Evolutionary conservation across 2,888 invertebrate species (phyloP).

Genomic region (Diloba caeruleocephala): DNA sequence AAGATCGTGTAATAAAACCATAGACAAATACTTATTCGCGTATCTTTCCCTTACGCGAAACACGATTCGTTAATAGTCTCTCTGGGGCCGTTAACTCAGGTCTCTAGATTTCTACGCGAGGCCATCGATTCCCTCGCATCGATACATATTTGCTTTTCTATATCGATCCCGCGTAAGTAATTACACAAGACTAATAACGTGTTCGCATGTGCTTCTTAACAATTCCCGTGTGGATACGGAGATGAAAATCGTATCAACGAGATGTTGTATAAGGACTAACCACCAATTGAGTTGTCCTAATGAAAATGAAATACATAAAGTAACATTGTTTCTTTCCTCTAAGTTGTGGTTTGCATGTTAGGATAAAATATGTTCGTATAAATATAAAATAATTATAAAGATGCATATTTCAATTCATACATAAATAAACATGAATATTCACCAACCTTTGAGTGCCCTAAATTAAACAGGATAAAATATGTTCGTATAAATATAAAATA

Average conservation of each 20-base stretch:
- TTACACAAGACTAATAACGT: constrained; percentile 74
- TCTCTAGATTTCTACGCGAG: constrained; percentile 74
- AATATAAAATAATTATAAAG: neutral
- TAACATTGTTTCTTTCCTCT: neutral
- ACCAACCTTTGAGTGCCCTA: neutral
- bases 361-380: neutral
- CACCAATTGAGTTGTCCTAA: constrained; percentile 6
- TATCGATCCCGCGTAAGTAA: constrained; percentile 70
- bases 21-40: constrained; percentile 65
- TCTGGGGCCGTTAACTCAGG: constrained; percentile 70
- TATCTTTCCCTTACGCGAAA: constrained; percentile 66
- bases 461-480: neutral
- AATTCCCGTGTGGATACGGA: constrained; percentile 58
- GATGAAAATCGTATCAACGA: constrained; percentile 52
- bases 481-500: neutral
- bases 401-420: neutral
- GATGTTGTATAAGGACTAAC: constrained; percentile 20
- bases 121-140: constrained; percentile 60
- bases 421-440: neutral
- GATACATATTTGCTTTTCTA: constrained; percentile 67
- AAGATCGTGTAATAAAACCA: constrained; percentile 53
- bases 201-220: constrained; percentile 55
- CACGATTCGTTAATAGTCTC: constrained; percentile 76
- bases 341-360: neutral
- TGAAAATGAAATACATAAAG: constrained; percentile 6